Percentiles rank a stretch among this genome's conserved stretches.
Evolutionary conservation across 1,140 invertebrate genomes (phyloP).

Genomic region (Bombus huntii): DNA sequence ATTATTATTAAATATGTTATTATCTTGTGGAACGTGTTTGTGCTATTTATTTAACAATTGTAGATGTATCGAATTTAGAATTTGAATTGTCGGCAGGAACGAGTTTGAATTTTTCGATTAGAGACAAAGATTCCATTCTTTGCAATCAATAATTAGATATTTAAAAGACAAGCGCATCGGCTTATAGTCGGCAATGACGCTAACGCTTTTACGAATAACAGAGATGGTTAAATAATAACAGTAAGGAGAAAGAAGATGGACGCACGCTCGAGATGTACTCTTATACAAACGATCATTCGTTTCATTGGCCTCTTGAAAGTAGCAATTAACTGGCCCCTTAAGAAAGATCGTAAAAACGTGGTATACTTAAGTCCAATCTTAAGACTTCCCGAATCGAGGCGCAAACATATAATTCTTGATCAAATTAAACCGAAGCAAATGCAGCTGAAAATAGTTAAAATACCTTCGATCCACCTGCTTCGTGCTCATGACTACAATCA

Average conservation of each 20-base stretch:
- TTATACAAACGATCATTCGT: constrained; percentile 22
- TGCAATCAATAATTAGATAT: no score
- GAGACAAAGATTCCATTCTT: neutral
- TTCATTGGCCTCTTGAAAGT: constrained; percentile 27
- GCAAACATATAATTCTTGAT: constrained; percentile 35
- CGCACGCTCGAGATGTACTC: neutral
- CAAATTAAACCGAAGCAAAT: constrained; percentile 13
- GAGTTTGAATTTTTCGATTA: neutral
- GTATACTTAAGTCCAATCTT: constrained; percentile 23
- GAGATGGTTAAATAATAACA: neutral
- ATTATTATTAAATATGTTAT: no score
- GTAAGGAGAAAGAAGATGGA: neutral
- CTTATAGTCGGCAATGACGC: neutral
- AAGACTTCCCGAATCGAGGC: constrained; percentile 2
- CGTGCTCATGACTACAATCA: neutral
- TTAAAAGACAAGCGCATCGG: neutral
- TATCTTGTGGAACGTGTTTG: no score
- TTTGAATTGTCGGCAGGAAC: neutral
- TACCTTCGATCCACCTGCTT: neutral
- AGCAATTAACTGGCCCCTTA: constrained; percentile 27
- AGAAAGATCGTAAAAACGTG: constrained; percentile 32
- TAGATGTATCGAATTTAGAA: neutral
- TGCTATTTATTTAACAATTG: no score
- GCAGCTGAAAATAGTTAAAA: neutral
- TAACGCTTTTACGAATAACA: neutral